Evolutionary conservation across 2,113 vertebrate species (phyloP).

Genomic region (Clarias gariepinus): DNA sequence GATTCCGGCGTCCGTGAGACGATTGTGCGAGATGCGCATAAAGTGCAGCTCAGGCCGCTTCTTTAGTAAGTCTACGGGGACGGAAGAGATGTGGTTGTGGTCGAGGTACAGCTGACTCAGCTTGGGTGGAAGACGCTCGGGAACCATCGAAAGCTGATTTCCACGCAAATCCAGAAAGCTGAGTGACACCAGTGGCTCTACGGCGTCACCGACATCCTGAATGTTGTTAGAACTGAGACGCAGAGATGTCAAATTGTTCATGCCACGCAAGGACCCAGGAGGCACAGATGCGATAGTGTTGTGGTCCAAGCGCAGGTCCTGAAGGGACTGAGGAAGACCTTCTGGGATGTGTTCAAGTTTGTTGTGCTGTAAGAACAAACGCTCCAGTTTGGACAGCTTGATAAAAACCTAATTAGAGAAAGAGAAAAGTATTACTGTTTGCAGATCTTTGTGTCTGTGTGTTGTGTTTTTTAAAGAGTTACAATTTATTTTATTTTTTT

Average conservation of each 20-base stretch:
- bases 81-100: slow-evolving; percentile 81
- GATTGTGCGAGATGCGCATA: slow-evolving; percentile 87
- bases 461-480: no score
- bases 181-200: slow-evolving; percentile 83
- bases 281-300: slow-evolving; percentile 85
- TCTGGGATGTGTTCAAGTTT: slow-evolving; percentile 83
- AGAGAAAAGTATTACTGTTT: background rate
- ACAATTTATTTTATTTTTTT: no score
- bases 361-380: slow-evolving; percentile 86
- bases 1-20: slow-evolving; percentile 85
- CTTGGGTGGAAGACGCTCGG: slow-evolving; percentile 75
- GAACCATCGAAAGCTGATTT: slow-evolving; percentile 84
- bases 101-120: slow-evolving; percentile 89
- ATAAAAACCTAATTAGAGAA: slow-evolving; percentile 69
- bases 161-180: slow-evolving; percentile 84
- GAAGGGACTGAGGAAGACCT: slow-evolving; percentile 83
- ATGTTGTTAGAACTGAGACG: slow-evolving; percentile 84
- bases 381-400: slow-evolving; percentile 84
- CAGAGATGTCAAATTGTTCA: slow-evolving; percentile 80
- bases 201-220: slow-evolving; percentile 75
- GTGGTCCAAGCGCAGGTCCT: slow-evolving; percentile 80
- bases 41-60: slow-evolving; percentile 79
- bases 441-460: background rate
- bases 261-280: slow-evolving; percentile 75
- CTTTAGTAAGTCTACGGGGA: slow-evolving; percentile 81